A percentile compares a stretch with the other conserved stretches of the same genome.
Evolutionary conservation across 30 jellyfish, hydroid and myxozoan species (phyloP).

Genomic region (Chironex yamaguchii): DNA sequence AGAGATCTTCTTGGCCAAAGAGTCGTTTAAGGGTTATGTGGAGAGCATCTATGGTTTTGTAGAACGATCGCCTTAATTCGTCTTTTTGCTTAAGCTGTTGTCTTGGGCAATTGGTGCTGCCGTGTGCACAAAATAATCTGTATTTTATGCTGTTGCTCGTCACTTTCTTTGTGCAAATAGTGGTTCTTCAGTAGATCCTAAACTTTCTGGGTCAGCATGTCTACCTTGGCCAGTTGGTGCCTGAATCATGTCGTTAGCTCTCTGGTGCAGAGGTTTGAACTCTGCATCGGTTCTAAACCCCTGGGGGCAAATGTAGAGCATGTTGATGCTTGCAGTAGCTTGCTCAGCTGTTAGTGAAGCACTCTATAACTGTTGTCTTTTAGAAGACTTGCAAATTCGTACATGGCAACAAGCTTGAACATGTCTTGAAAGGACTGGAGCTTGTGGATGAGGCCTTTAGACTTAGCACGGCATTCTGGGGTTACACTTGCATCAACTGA

Average conservation of each 20-base stretch:
- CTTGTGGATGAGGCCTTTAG: constrained; percentile 28
- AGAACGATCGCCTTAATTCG: background rate
- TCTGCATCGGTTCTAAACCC: constrained; percentile 45
- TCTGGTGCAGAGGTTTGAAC: constrained; percentile 20
- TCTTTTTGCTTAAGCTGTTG: background rate
- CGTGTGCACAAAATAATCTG: background rate
- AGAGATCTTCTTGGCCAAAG: constrained; percentile 32
- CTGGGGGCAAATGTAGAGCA: constrained; percentile 45
- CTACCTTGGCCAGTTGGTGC: constrained; percentile 44
- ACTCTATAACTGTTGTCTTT: constrained; percentile 53
- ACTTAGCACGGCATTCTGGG: constrained; percentile 62
- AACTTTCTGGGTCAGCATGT: constrained; percentile 18
- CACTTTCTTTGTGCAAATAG: constrained; percentile 22
- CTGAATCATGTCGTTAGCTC: background rate
- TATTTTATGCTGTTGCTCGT: constrained; percentile 1
- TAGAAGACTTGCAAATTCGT: constrained; percentile 34
- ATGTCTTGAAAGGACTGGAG: constrained; percentile 55
- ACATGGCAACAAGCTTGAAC: constrained; percentile 41
- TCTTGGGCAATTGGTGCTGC: background rate
- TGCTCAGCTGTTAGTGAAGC: constrained; percentile 68
- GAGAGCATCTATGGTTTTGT: background rate
- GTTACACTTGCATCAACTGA: constrained; percentile 9
- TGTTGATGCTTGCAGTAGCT: constrained; percentile 50
- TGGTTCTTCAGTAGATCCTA: constrained; percentile 38
- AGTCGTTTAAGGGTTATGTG: constrained; percentile 38